phyloP scores from a whole-genome alignment of 2,888 invertebrate species.

The Dynastes grantii region DNA sequence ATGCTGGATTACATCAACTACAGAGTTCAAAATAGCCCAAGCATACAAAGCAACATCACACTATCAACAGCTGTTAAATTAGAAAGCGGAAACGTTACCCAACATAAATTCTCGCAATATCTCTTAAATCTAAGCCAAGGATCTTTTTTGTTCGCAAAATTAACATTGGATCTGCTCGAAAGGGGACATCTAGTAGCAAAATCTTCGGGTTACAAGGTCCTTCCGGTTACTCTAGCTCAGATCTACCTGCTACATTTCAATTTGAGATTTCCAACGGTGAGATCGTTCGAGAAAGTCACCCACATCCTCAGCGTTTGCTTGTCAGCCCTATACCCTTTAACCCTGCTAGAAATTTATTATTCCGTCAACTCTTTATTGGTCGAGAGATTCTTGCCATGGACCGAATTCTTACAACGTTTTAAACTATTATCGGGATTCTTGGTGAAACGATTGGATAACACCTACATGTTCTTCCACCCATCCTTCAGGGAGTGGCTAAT shows the following conservation, averaged over 20 bases:
- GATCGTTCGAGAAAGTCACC: constrained; percentile 92
- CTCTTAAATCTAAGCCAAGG: constrained; percentile 88
- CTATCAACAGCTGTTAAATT: constrained; percentile 77
- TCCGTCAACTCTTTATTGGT: constrained; percentile 91
- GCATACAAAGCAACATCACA: constrained; percentile 87
- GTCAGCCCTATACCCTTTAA: constrained; percentile 92
- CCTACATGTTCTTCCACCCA: constrained; percentile 98
- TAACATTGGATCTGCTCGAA: constrained; percentile 93
- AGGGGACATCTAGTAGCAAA: constrained; percentile 93
- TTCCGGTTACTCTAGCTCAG: constrained; percentile 90
- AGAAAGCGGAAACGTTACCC: constrained; percentile 78
- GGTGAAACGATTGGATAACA: constrained; percentile 91
- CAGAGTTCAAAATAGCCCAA: constrained; percentile 84
- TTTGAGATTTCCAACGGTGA: constrained; percentile 89
- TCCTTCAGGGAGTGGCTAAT: constrained; percentile 98
- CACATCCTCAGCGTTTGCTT: constrained; percentile 92
- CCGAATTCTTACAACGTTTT: constrained; percentile 91
- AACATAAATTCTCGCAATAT: constrained; percentile 89
- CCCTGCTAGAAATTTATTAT: constrained; percentile 92
- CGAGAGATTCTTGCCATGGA: constrained; percentile 88
- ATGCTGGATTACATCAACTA: constrained; percentile 90
- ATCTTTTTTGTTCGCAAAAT: constrained; percentile 92
- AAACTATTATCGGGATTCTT: constrained; percentile 90
- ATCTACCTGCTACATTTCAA: constrained; percentile 95
- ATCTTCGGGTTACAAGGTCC: constrained; percentile 93